phyloP scores from a whole-genome alignment of 2,113 vertebrate genomes.

The Chrysochloris asiatica region DNA sequence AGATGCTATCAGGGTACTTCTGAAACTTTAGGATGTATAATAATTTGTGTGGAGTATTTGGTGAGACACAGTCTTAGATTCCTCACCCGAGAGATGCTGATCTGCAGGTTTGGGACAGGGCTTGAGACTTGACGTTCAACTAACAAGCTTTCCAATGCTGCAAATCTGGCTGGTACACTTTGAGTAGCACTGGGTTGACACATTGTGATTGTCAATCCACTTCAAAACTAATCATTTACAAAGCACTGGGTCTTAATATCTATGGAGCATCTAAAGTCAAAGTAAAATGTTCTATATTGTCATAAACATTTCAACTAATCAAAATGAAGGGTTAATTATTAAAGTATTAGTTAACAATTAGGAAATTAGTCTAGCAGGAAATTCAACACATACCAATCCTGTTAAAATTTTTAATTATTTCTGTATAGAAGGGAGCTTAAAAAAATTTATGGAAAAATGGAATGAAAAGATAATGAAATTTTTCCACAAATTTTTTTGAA shows the following conservation, averaged over 20 bases:
- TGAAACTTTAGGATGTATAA: not conserved
- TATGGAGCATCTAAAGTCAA: not conserved
- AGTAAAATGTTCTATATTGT: not conserved
- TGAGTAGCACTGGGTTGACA: not conserved
- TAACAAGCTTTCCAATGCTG: not conserved
- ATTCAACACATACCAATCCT: not conserved
- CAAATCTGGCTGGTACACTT: not conserved
- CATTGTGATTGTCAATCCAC: not conserved
- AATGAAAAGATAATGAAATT: too few species aligned
- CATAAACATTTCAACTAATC: slow-evolving; percentile 4
- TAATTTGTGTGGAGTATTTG: not conserved
- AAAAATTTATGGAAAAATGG: too few species aligned
- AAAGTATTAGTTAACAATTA: slow-evolving; percentile 8
- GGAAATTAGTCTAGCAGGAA: not conserved
- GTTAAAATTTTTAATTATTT: not conserved
- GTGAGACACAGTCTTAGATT: not conserved
- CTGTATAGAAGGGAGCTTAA: too few species aligned
- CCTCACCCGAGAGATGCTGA: not conserved
- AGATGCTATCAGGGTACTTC: not conserved
- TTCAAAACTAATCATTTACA: not conserved
- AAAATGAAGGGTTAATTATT: not conserved
- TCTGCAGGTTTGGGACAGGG: too few species aligned
- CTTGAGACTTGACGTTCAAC: not conserved
- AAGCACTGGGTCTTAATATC: not conserved
- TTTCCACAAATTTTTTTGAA: too few species aligned